Percentiles rank a stretch among this genome's conserved stretches.
Conservation (phyloP, 2,888 invertebrate genomes). For the Cecidostiba fungosa region DNA sequence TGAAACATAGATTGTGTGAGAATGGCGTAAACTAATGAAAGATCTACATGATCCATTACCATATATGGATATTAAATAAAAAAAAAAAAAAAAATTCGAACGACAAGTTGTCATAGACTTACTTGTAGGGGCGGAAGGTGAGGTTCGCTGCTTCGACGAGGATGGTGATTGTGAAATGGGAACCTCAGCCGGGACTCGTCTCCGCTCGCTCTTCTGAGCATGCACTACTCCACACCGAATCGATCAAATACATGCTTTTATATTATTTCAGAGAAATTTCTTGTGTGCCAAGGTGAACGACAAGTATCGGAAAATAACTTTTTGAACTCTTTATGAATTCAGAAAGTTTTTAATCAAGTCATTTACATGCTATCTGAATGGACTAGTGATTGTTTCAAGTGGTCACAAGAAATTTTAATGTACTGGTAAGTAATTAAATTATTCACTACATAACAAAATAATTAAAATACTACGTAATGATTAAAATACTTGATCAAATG, state of each 20-base stretch:
- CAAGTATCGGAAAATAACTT: not conserved
- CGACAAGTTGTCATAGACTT: slow-evolving; percentile 67
- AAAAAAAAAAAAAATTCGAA: not conserved
- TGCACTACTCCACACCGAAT: slow-evolving; percentile 77
- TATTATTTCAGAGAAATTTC: slow-evolving; percentile 39
- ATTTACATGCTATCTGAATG: no score
- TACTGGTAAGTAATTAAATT: slow-evolving; percentile 33
- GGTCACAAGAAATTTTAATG: slow-evolving; percentile 39
- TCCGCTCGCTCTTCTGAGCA: slow-evolving; percentile 75
- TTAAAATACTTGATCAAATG: slow-evolving; percentile 5
- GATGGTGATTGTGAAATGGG: slow-evolving; percentile 71
- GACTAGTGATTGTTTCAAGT: not conserved
- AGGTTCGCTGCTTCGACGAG: slow-evolving; percentile 72
- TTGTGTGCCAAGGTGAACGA: slow-evolving; percentile 19
- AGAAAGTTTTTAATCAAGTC: not conserved
- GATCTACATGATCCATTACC: not conserved
- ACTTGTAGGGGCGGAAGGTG: slow-evolving; percentile 74
- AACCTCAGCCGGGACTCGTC: slow-evolving; percentile 71
- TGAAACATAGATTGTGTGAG: not conserved
- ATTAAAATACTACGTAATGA: slow-evolving; percentile 22
- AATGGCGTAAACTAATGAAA: not conserved
- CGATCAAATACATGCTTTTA: slow-evolving; percentile 67
- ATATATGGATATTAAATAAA: not conserved
- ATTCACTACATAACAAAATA: slow-evolving; percentile 24
- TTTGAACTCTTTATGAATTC: not conserved